These are phyloP conservation scores for Mesoligia furuncula DNA, from an alignment of 2,888 invertebrate genomes.

Conservation along the genomic window DNA sequence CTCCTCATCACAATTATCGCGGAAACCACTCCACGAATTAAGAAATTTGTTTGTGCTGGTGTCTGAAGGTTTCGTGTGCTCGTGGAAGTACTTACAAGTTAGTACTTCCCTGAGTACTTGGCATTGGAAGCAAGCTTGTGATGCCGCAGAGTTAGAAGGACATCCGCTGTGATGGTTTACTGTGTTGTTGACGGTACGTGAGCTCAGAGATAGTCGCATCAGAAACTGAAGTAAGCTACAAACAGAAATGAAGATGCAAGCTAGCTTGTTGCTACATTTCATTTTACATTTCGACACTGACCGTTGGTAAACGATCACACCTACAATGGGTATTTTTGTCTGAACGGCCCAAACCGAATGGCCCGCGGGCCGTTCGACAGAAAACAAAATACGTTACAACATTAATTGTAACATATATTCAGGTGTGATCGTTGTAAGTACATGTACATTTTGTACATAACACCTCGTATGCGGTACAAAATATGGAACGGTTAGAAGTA, in stretches of 20 bases:
- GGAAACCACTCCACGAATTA: constrained; percentile 30
- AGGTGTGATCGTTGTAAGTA: neutral
- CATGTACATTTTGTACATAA: neutral
- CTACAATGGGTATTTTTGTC: no score
- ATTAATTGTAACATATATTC: neutral
- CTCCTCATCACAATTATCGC: constrained; percentile 1
- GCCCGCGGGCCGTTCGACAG: no score
- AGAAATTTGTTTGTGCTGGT: constrained; percentile 17
- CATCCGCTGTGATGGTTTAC: neutral
- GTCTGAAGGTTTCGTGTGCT: neutral
- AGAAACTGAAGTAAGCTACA: neutral
- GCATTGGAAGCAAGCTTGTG: no score
- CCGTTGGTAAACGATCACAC: neutral
- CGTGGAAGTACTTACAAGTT: neutral
- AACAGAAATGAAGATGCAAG: neutral
- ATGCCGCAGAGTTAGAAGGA: neutral
- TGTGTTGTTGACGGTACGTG: neutral
- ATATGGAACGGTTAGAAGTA: neutral
- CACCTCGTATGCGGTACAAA: neutral
- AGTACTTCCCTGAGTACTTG: neutral
- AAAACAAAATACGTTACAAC: no score
- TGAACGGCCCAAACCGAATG: no score
- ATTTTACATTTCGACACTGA: neutral
- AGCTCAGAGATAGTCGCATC: neutral
- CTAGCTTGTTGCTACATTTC: neutral